A percentile compares a stretch with the other conserved stretches of the same genome.
phyloP scores from a whole-genome alignment of 2,797 vertebrate genomes.

The Sarcophilus harrisii region DNA sequence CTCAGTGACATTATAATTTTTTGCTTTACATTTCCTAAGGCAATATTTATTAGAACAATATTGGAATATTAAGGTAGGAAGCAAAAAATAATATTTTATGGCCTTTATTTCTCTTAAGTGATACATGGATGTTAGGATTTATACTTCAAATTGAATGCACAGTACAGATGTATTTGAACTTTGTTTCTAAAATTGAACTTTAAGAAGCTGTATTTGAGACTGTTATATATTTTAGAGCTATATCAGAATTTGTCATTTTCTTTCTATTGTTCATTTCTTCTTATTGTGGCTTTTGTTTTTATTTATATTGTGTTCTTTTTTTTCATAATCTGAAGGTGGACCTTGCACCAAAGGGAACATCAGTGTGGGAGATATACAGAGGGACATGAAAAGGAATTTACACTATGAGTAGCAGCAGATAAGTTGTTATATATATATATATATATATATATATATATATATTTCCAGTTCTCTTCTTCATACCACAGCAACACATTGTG shows the following conservation, averaged over 20 bases:
- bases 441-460: too few relatives aligned
- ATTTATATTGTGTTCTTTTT: too few relatives aligned
- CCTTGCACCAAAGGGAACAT: too few relatives aligned
- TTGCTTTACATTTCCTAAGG: neutral
- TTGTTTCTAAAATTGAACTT: constrained; percentile 22
- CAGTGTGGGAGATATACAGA: too few relatives aligned
- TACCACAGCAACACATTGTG: neutral
- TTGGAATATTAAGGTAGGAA: neutral
- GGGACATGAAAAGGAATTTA: neutral
- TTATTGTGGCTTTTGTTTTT: too few relatives aligned
- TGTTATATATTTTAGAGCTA: neutral
- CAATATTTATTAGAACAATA: neutral
- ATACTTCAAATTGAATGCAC: constrained; percentile 11
- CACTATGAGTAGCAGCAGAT: neutral
- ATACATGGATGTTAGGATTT: constrained; percentile 14
- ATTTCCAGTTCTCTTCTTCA: neutral
- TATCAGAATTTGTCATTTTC: neutral
- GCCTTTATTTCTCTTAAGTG: neutral
- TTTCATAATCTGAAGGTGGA: too few relatives aligned
- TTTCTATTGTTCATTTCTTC: too few relatives aligned
- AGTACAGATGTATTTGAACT: neutral
- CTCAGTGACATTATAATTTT: neutral
- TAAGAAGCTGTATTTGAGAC: constrained; percentile 7
- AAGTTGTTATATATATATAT: neutral
- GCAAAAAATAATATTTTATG: constrained; percentile 20